Conservation (phyloP, 1,140 invertebrate species). For the Oryzaephilus surinamensis region DNA sequence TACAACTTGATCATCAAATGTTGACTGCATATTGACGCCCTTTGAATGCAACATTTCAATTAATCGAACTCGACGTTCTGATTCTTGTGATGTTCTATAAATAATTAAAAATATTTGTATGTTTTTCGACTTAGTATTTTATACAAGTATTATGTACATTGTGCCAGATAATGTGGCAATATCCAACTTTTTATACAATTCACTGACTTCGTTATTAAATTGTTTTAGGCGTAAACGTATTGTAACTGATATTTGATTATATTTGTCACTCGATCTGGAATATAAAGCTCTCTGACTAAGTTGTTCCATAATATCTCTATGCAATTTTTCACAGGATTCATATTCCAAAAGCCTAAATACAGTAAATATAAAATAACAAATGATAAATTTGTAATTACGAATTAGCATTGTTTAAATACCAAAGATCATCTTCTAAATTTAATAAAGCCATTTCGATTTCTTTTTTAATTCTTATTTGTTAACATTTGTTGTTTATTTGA, state of each 20-base stretch:
- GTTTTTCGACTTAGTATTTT: constrained; percentile 2
- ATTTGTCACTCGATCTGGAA: constrained; percentile 41
- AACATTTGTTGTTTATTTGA: not conserved
- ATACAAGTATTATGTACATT: constrained; percentile 50
- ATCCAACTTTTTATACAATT: constrained; percentile 47
- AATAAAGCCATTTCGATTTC: constrained; percentile 30
- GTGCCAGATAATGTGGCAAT: constrained; percentile 35
- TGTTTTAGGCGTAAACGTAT: constrained; percentile 53
- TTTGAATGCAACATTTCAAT: constrained; percentile 48
- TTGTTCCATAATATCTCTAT: constrained; percentile 36
- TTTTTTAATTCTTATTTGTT: too few species aligned
- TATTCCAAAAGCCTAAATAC: constrained; percentile 48
- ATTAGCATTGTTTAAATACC: constrained; percentile 17
- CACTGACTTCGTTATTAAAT: constrained; percentile 45
- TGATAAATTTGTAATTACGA: constrained; percentile 2
- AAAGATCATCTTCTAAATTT: constrained; percentile 31
- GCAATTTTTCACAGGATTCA: constrained; percentile 33
- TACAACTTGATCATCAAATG: constrained; percentile 40
- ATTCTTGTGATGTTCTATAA: constrained; percentile 45
- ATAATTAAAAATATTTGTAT: constrained; percentile 2
- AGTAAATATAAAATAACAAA: too few species aligned
- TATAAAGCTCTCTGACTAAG: constrained; percentile 44
- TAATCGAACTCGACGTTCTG: constrained; percentile 46
- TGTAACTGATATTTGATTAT: constrained; percentile 44
- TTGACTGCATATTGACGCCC: constrained; percentile 43